Evolutionary conservation across 37 sponge, comb jelly and placozoan species (phyloP).

Genomic region (Cladorhizidae sp.): DNA sequence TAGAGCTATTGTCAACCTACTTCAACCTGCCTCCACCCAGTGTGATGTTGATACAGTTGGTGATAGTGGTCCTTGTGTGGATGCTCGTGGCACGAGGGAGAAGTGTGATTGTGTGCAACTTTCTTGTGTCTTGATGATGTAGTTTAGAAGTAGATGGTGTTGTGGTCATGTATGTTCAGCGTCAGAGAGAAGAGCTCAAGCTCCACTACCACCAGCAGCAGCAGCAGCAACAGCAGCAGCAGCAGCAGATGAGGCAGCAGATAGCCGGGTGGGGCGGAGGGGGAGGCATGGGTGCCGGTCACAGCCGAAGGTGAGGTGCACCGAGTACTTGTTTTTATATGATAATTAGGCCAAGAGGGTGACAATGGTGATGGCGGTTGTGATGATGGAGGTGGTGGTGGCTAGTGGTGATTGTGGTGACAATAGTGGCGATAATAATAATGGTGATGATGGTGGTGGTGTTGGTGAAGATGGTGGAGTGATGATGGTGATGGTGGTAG

Average conservation of each 20-base stretch:
- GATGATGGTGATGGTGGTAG: too few species aligned
- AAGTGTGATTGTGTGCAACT: constrained; percentile 2
- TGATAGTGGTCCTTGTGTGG: not conserved
- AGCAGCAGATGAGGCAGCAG: not conserved
- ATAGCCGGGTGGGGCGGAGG: not conserved
- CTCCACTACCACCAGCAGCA: constrained; percentile 1
- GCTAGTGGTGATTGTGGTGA: not conserved
- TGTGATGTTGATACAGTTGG: too few species aligned
- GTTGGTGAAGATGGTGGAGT: too few species aligned
- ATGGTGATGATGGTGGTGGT: not conserved
- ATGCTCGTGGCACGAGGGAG: not conserved
- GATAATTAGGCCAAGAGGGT: too few species aligned
- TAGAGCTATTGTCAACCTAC: too few species aligned
- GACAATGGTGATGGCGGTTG: too few species aligned
- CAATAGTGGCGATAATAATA: not conserved
- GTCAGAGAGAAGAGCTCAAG: constrained; percentile 5
- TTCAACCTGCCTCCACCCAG: too few species aligned
- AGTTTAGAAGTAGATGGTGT: too few species aligned
- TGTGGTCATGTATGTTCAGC: not conserved
- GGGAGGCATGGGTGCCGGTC: not conserved
- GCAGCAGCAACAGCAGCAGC: constrained; percentile 15
- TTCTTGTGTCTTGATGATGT: not conserved
- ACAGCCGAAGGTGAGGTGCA: not conserved
- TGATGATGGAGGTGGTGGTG: too few species aligned
- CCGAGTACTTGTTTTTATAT: too few species aligned